Percentiles rank a stretch among this genome's conserved stretches.
Conservation (phyloP, 2,888 invertebrate genomes). For the Rotaria magnacalcarata region DNA sequence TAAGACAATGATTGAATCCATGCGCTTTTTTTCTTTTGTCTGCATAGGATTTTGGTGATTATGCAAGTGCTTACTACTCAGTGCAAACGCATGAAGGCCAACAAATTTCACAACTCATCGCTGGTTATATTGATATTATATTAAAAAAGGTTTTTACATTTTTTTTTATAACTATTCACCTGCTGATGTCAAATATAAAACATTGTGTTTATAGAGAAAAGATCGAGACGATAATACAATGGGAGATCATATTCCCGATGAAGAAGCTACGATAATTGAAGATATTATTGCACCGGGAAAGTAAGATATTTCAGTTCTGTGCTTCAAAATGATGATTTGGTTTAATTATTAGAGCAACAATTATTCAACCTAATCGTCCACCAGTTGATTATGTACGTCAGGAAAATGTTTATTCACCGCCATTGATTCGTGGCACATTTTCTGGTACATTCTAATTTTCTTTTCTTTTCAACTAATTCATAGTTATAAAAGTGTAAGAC, state of each 20-base stretch:
- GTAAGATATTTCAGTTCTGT: slow-evolving; percentile 63
- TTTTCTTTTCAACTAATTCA: too few relatives aligned
- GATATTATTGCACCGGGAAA: slow-evolving; percentile 91
- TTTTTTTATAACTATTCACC: too few relatives aligned
- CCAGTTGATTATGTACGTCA: neutral
- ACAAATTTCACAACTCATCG: slow-evolving; percentile 92
- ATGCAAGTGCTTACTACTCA: slow-evolving; percentile 97
- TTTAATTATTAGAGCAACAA: neutral
- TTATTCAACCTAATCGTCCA: slow-evolving; percentile 34
- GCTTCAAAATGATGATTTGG: neutral
- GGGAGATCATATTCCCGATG: slow-evolving; percentile 56
- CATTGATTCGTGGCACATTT: slow-evolving; percentile 9
- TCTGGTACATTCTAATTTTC: neutral
- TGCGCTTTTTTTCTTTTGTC: neutral
- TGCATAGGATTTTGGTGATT: slow-evolving; percentile 86
- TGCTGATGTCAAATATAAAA: slow-evolving; percentile 41
- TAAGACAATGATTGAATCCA: too few relatives aligned
- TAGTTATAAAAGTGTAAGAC: too few relatives aligned
- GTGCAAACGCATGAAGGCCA: slow-evolving; percentile 98
- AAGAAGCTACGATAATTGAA: slow-evolving; percentile 94
- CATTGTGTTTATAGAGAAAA: slow-evolving; percentile 47
- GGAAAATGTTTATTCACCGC: slow-evolving; percentile 23
- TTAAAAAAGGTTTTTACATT: slow-evolving; percentile 72
- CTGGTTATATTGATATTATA: slow-evolving; percentile 98
- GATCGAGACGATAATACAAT: neutral